Evolutionary conservation across 2,888 invertebrate species (phyloP).

Genomic region (Ecdyonurus torrentis): DNA sequence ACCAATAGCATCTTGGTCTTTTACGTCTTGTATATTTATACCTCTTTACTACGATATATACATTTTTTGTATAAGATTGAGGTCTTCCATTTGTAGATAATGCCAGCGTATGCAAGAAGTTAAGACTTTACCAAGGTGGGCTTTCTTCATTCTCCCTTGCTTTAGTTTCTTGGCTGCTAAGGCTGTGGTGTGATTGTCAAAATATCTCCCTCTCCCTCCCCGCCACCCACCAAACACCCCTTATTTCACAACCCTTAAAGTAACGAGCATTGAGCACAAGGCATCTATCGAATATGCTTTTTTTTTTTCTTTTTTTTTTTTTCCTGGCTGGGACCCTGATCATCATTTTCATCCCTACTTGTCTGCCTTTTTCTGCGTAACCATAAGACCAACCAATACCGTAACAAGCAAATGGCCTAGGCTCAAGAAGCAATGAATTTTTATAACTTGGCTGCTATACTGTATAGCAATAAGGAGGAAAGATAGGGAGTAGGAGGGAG

Average conservation of each 20-base stretch:
- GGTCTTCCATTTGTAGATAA: not conserved
- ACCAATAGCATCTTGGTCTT: not conserved
- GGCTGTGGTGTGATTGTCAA: not conserved
- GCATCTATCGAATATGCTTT: not conserved
- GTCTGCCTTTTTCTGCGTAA: not conserved
- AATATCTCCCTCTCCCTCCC: not conserved
- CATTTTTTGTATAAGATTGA: not conserved
- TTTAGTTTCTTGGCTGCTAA: not conserved
- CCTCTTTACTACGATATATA: not conserved
- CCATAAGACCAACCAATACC: not conserved
- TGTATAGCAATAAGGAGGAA: not conserved
- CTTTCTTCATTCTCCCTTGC: not conserved
- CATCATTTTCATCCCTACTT: not conserved
- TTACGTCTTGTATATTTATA: not conserved
- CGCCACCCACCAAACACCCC: too few species aligned
- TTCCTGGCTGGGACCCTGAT: not conserved
- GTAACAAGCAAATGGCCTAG: not conserved
- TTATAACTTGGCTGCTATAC: not conserved
- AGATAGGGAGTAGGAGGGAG: not conserved
- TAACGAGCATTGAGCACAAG: not conserved
- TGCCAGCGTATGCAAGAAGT: not conserved
- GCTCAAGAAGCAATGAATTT: not conserved
- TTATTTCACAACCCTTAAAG: too few species aligned
- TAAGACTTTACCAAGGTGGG: too few species aligned
- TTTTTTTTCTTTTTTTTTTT: too few species aligned